phyloP scores from a whole-genome alignment of 2,797 vertebrate species.

The Premnoplex brunnescens region DNA sequence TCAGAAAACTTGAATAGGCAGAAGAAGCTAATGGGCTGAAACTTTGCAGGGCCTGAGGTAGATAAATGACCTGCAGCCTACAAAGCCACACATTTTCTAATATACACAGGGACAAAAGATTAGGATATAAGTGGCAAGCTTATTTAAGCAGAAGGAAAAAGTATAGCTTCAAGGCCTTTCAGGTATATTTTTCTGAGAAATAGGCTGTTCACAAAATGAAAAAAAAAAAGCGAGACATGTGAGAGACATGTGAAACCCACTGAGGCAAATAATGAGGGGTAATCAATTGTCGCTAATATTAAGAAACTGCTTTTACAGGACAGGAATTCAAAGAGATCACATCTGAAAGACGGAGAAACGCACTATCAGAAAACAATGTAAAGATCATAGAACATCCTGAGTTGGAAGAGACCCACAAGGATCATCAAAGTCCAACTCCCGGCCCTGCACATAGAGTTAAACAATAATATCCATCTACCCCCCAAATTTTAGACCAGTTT shows the following conservation, averaged over 20 bases:
- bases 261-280: neutral
- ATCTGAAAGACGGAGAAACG: neutral
- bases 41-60: neutral
- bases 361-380: neutral
- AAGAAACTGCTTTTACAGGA: neutral
- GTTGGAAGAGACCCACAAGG: neutral
- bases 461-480: neutral
- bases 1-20: neutral
- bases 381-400: neutral
- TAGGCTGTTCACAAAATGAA: neutral
- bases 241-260: neutral
- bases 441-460: neutral
- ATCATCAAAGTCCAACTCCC: rapidly evolving
- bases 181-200: neutral
- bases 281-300: neutral
- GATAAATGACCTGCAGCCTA: neutral
- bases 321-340: neutral
- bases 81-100: neutral
- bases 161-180: neutral
- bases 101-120: neutral
- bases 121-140: neutral
- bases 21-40: neutral
- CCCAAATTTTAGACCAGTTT: neutral
- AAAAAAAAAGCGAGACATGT: too few species aligned
- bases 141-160: neutral